A percentile compares a stretch with the other conserved stretches of the same genome.
Conservation (phyloP, 2,888 invertebrate genomes). For the Alentia gelatinosa region DNA sequence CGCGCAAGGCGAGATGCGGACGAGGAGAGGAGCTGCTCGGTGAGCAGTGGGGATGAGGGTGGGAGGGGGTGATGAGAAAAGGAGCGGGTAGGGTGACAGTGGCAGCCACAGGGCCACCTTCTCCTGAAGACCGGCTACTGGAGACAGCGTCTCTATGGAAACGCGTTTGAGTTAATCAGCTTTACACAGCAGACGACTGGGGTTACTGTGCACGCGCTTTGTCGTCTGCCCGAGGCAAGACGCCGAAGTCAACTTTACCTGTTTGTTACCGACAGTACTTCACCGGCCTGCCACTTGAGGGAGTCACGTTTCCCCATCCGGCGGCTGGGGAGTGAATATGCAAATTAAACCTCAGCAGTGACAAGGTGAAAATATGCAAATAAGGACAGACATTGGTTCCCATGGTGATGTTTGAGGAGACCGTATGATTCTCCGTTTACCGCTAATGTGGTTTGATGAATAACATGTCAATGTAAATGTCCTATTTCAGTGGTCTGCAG, state of each 20-base stretch:
- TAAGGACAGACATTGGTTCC: neutral
- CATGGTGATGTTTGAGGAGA: neutral
- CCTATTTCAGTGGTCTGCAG: neutral
- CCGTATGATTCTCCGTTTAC: neutral
- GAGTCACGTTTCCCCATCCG: neutral
- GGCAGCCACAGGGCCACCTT: neutral
- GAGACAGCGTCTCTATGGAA: neutral
- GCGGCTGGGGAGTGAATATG: neutral
- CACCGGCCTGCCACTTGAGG: neutral
- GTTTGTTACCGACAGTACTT: neutral
- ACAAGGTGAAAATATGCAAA: neutral
- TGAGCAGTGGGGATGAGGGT: neutral
- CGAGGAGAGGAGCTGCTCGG: neutral
- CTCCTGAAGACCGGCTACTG: neutral
- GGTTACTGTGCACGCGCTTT: neutral
- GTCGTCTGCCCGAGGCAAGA: neutral
- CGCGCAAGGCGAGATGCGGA: neutral
- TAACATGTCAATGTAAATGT: neutral
- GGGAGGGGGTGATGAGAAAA: neutral
- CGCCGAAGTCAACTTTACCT: neutral
- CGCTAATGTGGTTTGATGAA: neutral
- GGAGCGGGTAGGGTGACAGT: neutral
- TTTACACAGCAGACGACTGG: neutral
- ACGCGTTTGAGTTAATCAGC: neutral
- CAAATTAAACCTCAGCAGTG: neutral